A percentile compares a stretch with the other conserved stretches of the same genome.
Conservation (phyloP, 2,113 vertebrate genomes). For the Sebastes schlegelii region DNA sequence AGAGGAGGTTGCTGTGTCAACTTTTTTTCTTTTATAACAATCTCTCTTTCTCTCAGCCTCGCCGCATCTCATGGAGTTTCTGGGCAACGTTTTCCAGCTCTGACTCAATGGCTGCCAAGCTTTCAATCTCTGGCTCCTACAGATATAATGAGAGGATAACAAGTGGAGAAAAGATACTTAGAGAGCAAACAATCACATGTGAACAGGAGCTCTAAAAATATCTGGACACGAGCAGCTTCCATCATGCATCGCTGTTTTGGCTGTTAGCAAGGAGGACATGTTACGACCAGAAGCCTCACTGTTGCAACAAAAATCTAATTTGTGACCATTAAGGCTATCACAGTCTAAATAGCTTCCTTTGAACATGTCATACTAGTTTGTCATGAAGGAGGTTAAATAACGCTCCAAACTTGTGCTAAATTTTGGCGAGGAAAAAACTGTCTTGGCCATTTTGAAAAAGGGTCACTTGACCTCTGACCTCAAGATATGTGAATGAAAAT, state of each 20-base stretch:
- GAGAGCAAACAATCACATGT: conserved; percentile 7
- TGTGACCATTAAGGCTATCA: not conserved
- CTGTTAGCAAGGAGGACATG: not conserved
- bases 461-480: too few relatives aligned
- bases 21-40: not conserved
- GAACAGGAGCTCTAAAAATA: conserved; percentile 2
- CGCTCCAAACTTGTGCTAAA: too few relatives aligned
- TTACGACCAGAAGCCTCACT: not conserved
- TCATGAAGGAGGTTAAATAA: too few relatives aligned
- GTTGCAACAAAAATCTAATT: not conserved
- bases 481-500: too few relatives aligned
- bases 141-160: conserved; percentile 45
- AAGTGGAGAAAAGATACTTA: not conserved
- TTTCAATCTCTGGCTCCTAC: conserved; percentile 95
- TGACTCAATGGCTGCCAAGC: conserved; percentile 92
- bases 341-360: not conserved
- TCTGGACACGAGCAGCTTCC: not conserved
- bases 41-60: conserved; percentile 58
- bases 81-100: conserved; percentile 94
- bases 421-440: too few relatives aligned
- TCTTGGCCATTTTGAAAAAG: too few relatives aligned
- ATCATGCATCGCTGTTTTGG: not conserved
- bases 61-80: conserved; percentile 90
- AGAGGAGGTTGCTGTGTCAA: conserved; percentile 48
- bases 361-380: not conserved